phyloP scores from a whole-genome alignment of 2,113 vertebrate species.

The Ahaetulla prasina region DNA sequence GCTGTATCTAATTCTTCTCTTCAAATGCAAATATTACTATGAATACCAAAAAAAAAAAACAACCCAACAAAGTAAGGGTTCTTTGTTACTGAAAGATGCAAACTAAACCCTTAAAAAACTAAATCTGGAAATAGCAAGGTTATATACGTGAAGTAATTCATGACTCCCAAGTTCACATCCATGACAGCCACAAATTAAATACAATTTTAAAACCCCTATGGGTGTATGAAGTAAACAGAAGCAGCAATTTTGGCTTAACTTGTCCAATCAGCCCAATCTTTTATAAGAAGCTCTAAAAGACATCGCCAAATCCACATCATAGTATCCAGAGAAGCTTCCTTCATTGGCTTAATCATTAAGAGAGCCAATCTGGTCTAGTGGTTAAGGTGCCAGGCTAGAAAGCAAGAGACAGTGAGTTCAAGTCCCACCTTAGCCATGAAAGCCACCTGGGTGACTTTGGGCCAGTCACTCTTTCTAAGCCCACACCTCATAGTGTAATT shows the following conservation, averaged over 20 bases:
- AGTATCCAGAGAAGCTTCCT: background rate
- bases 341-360: background rate
- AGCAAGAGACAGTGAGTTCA: background rate
- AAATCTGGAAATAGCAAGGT: background rate
- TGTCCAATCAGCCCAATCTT: background rate
- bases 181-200: background rate
- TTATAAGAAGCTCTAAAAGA: background rate
- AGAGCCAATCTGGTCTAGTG: background rate
- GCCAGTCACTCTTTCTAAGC: background rate
- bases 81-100: background rate
- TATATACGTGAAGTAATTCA: background rate
- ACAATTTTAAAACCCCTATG: background rate
- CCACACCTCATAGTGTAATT: background rate
- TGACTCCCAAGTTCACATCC: background rate
- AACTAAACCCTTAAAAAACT: background rate
- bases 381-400: background rate
- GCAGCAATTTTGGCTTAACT: background rate
- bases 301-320: background rate
- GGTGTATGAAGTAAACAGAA: background rate
- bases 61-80: background rate
- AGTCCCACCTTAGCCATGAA: background rate
- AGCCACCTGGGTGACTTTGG: background rate
- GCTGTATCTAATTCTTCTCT: background rate
- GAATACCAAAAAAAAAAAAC: background rate
- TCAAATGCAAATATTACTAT: background rate